phyloP scores from a whole-genome alignment of 2,113 vertebrate species.

The Cottus gobio region DNA sequence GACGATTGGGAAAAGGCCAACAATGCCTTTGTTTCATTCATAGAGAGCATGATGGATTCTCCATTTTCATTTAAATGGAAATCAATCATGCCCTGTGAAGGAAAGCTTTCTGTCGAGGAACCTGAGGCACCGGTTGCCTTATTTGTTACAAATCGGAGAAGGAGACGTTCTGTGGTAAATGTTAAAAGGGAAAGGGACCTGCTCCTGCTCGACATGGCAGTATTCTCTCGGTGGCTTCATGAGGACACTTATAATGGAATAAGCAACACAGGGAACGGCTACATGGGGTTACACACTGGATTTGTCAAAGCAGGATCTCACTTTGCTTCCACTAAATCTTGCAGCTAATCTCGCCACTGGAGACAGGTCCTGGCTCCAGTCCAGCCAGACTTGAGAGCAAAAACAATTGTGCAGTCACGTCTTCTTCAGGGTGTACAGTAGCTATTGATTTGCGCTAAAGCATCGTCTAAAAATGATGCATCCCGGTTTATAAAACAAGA shows the following conservation, averaged over 20 bases:
- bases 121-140: constrained; percentile 14
- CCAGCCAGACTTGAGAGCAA: constrained; percentile 22
- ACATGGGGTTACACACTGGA: constrained; percentile 36
- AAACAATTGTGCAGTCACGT: constrained; percentile 18
- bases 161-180: constrained; percentile 12
- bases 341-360: constrained; percentile 25
- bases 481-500: constrained; percentile 3
- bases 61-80: constrained; percentile 69
- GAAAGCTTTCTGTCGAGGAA: constrained; percentile 39
- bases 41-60: constrained; percentile 28
- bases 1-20: constrained; percentile 59
- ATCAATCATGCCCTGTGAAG: constrained; percentile 43
- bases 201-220: constrained; percentile 12
- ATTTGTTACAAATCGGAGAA: constrained; percentile 18
- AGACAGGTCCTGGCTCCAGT: constrained; percentile 31
- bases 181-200: constrained; percentile 29
- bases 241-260: constrained; percentile 37
- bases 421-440: background rate
- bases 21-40: constrained; percentile 56
- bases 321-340: constrained; percentile 40
- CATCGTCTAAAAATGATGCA: background rate
- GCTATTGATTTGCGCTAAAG: background rate
- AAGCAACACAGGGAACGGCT: constrained; percentile 19
- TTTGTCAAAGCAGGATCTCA: constrained; percentile 41
- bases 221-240: constrained; percentile 30